These are phyloP conservation scores for Exocentrus adspersus DNA, from an alignment of 2,888 invertebrate species.

Conservation along the genomic window DNA sequence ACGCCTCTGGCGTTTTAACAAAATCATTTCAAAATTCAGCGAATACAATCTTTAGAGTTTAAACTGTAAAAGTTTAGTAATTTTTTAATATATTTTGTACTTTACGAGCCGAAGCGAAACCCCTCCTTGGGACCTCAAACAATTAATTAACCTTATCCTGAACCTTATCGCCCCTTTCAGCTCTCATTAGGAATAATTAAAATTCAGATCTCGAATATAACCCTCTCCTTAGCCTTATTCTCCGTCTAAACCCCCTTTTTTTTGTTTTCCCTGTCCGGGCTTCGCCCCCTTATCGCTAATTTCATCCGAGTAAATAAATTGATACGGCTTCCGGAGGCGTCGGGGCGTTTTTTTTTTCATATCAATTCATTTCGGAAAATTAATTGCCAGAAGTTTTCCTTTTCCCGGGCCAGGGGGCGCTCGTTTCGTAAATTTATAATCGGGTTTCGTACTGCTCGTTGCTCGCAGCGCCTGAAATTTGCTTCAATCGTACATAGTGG, in stretches of 20 bases:
- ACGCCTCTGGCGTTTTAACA: no score
- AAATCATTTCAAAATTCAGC: no score
- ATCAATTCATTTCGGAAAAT: slow-evolving; percentile 10
- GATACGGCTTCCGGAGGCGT: slow-evolving; percentile 6
- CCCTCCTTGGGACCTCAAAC: no score
- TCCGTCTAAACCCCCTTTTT: slow-evolving; percentile 9
- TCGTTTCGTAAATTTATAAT: slow-evolving; percentile 12
- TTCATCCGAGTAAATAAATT: slow-evolving; percentile 11
- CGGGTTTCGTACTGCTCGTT: neutral
- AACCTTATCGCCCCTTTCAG: neutral
- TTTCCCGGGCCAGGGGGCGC: neutral
- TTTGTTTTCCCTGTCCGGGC: neutral
- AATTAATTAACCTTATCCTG: no score
- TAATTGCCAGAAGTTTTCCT: neutral
- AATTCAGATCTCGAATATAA: neutral
- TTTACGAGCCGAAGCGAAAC: no score
- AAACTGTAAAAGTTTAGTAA: no score
- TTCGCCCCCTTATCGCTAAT: slow-evolving; percentile 3
- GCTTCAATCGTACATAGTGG: no score
- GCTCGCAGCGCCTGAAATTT: no score
- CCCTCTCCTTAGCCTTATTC: neutral
- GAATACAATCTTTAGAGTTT: no score
- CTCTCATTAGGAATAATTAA: slow-evolving; percentile 5
- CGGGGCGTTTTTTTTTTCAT: slow-evolving; percentile 10
- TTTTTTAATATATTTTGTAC: no score